A percentile compares a stretch with the other conserved stretches of the same genome.
phyloP scores from a whole-genome alignment of 2,113 vertebrate species.

The Dromas ardeola region DNA sequence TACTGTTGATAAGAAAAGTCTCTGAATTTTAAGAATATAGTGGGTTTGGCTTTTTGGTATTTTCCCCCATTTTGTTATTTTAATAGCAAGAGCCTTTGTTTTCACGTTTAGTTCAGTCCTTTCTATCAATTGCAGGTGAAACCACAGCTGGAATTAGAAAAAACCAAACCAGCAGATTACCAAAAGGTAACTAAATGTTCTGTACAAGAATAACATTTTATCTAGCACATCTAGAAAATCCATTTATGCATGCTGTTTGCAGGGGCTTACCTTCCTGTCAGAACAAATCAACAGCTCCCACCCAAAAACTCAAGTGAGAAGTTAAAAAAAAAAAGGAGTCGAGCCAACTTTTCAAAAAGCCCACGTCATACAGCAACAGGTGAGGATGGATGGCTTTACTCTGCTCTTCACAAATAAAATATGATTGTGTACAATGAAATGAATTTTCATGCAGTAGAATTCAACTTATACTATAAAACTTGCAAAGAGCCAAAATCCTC shows the following conservation, averaged over 20 bases:
- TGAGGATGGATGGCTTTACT: slow-evolving; percentile 14
- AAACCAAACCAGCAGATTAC: background rate
- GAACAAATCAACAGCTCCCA: slow-evolving; percentile 47
- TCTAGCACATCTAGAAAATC: slow-evolving; percentile 41
- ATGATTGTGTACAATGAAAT: background rate
- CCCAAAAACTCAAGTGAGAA: background rate
- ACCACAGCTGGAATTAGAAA: background rate
- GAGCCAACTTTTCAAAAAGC: background rate
- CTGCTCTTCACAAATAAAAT: slow-evolving; percentile 17
- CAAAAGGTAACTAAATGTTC: slow-evolving; percentile 22
- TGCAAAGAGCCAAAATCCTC: slow-evolving; percentile 6
- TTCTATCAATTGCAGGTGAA: background rate
- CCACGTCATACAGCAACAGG: background rate
- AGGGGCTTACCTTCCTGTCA: slow-evolving; percentile 70
- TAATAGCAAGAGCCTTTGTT: background rate
- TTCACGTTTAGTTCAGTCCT: background rate
- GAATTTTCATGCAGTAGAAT: background rate
- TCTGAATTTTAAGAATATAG: background rate
- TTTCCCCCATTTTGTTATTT: background rate
- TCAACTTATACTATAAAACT: background rate
- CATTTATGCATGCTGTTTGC: slow-evolving; percentile 46
- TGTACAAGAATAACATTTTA: slow-evolving; percentile 23
- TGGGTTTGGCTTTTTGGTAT: background rate
- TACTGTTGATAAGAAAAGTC: background rate
- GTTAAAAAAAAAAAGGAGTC: background rate